phyloP scores from a whole-genome alignment of 2,888 invertebrate genomes.

The Automeris io region DNA sequence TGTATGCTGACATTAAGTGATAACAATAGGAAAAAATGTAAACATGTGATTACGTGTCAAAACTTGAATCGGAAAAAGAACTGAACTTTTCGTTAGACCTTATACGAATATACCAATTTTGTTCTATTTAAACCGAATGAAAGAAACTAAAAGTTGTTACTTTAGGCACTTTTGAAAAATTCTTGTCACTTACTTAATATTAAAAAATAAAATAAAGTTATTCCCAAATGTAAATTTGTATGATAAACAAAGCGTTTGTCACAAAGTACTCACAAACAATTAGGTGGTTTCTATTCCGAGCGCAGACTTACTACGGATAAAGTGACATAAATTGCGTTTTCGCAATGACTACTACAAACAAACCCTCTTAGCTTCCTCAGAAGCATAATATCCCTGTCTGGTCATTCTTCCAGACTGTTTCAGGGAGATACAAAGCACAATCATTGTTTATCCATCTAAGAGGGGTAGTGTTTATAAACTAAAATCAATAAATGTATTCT shows the following conservation, averaged over 20 bases:
- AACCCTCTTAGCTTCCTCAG: slow-evolving; percentile 31
- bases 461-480: too few relatives aligned
- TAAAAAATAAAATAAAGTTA: background rate
- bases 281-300: too few relatives aligned
- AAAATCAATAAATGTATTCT: too few relatives aligned
- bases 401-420: background rate
- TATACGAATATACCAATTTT: too few relatives aligned
- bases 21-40: too few relatives aligned
- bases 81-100: too few relatives aligned
- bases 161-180: too few relatives aligned
- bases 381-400: background rate
- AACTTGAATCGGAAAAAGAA: too few relatives aligned
- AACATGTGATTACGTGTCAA: too few relatives aligned
- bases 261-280: slow-evolving; percentile 27
- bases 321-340: slow-evolving; percentile 32
- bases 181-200: background rate
- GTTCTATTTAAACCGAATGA: too few relatives aligned
- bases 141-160: too few relatives aligned
- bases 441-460: slow-evolving; percentile 1
- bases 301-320: slow-evolving; percentile 30
- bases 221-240: slow-evolving; percentile 1
- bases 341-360: slow-evolving; percentile 38
- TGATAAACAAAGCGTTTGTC: slow-evolving; percentile 8
- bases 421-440: background rate
- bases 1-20: too few relatives aligned